Evolutionary conservation across 2,888 invertebrate genomes (phyloP), one percentile per base, ranked within the genome.

Genomic region (Esperia sulphurella): DNA sequence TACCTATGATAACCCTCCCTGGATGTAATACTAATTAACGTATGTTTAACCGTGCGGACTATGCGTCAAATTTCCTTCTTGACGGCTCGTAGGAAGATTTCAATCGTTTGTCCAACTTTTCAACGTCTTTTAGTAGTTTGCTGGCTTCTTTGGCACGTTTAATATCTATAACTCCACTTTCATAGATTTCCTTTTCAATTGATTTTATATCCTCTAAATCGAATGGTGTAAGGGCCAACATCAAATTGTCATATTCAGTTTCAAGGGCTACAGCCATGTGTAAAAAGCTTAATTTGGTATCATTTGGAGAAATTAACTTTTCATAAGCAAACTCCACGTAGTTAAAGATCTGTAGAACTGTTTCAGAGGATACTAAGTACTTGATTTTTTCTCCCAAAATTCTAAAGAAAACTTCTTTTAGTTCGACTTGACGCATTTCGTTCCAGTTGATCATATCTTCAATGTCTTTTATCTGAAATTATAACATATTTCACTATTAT

Each of bases 271-370:
- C 75, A 78, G 92, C 91, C 93, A 94, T 93, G 7, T 92, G 88
- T 51, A 90, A 82, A 44, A 90, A 83, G 52, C 85, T 89, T 8
- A 92, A 73, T 58, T 92, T 91, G 0, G 91, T 91, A 54, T 93
- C 92, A 62, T 93, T 93, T 0, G 91, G 83, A 0, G 91, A 91
- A 33, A 94, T 85, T 14, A 93, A 79, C 33, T 89, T 83, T 69
- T 93, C 93, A 65, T 92, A 94, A 0, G 93, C 86, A 63, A 93
- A 93, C 71, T 94, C 92, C 3, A 94, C 90, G 59, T 92, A 92
- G 31, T 92, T 92, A 51, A 90, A 89, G 50, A 93, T 75, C 66
- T 92, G 90, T 41, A 94, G 74, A 6, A 91, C 88, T n/a, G 87
- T 85, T 48, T 92, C 90, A 3, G 92, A 92, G 43, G 92, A 90